Evolutionary conservation across 92 coral and sea anemone genomes (phyloP).

Genomic region (Parazoanthus swiftii): DNA sequence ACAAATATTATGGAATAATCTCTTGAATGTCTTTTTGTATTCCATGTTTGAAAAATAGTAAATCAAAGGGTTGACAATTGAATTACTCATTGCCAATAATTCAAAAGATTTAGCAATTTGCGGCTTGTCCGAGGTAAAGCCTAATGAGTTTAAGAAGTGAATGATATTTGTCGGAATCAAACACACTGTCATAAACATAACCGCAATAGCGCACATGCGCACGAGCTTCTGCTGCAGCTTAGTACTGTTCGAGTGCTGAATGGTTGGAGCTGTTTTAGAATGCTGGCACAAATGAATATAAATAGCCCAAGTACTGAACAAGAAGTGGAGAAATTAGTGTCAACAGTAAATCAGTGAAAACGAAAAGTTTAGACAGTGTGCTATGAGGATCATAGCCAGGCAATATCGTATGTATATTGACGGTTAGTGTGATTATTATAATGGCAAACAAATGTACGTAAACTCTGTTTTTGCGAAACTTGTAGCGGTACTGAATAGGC

Average conservation of each 20-base stretch:
- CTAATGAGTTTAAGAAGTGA: background rate
- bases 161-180: background rate
- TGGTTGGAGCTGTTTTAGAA: background rate
- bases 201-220: slow-evolving; percentile 8
- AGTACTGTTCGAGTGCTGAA: background rate
- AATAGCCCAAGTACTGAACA: background rate
- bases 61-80: background rate
- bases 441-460: background rate
- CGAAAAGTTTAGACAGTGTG: background rate
- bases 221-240: background rate
- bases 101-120: background rate
- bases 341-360: background rate
- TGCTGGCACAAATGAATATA: background rate
- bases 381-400: background rate
- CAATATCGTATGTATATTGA: background rate
- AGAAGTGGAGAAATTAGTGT: background rate
- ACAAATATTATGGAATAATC: background rate
- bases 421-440: background rate
- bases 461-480: background rate
- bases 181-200: background rate
- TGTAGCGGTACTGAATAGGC: slow-evolving; percentile 13
- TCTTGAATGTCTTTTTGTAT: background rate
- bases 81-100: background rate
- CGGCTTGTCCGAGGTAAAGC: no score
- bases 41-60: background rate